A percentile compares a stretch with the other conserved stretches of the same genome.
Conservation (phyloP, 2,113 vertebrate genomes). For the Pagrus major region DNA sequence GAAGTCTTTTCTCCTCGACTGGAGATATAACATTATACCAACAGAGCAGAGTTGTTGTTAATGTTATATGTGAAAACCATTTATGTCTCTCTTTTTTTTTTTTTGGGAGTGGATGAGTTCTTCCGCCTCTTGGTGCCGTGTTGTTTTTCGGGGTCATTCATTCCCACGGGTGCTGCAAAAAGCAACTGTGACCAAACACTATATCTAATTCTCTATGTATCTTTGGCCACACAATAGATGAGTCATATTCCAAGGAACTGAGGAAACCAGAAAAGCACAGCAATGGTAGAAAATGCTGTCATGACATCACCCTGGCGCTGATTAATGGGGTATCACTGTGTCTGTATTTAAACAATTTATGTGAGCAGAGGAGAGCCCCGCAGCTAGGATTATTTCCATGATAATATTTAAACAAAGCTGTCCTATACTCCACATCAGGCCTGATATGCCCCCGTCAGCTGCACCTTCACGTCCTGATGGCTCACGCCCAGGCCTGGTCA, state of each 20-base stretch:
- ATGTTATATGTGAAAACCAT: neutral
- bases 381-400: slow-evolving; percentile 80
- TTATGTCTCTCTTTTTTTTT: too few relatives aligned
- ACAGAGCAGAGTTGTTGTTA: neutral
- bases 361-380: slow-evolving; percentile 73
- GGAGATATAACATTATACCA: neutral
- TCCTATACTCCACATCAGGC: slow-evolving; percentile 61
- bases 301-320: slow-evolving; percentile 75
- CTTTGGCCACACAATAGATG: slow-evolving; percentile 59
- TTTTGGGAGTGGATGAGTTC: slow-evolving; percentile 2
- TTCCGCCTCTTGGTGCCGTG: slow-evolving; percentile 8
- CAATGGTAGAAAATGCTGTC: slow-evolving; percentile 71
- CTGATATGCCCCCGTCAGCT: slow-evolving; percentile 71
- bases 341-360: slow-evolving; percentile 84
- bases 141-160: slow-evolving; percentile 17
- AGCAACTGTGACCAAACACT: slow-evolving; percentile 56
- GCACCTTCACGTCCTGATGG: slow-evolving; percentile 60
- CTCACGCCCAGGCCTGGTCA: slow-evolving; percentile 49
- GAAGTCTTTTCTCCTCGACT: neutral
- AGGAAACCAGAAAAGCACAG: slow-evolving; percentile 51
- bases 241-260: slow-evolving; percentile 59
- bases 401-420: slow-evolving; percentile 84
- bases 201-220: slow-evolving; percentile 50
- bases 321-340: slow-evolving; percentile 81
- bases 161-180: slow-evolving; percentile 26